Evolutionary conservation across 2,113 vertebrate genomes (phyloP), one percentile per base, ranked within the genome.

Genomic region (Tringa solitaria): DNA sequence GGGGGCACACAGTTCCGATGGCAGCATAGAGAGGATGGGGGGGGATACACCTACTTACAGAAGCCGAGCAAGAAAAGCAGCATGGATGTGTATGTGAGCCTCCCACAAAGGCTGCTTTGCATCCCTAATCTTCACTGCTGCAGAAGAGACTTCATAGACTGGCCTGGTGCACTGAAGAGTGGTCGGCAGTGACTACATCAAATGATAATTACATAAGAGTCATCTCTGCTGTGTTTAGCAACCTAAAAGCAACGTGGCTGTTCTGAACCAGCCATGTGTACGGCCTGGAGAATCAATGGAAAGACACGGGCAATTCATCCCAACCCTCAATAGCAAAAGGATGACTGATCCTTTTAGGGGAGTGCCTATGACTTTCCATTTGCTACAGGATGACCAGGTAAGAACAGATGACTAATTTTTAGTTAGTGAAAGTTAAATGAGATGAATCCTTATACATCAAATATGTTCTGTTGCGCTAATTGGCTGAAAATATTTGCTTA

Each of bases 1-100:
- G 12, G 43, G 51, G 33, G 9, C 37, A 75, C 14, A 10, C 0
- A 5, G 70, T 89, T 63, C 26, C 33, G 11, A 21, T 27, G 35
- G 3, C 26, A 60, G 4, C 14, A 16, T 48, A 21, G 30, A n/a
- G 35, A 9, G 30, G 21, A 1, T 0, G 17, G 7, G 1, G 11
- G 10, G 41, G 10, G 8, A 60, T 19, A 5, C 17, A 35, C 2
- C 11, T 61, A 1, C 14, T 74, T 26, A 8, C 5, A 35, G 33
- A 28, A 27, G 14, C 33, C 21, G 10, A 37, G 32, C 22, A 16
- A 70, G 50, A 46, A 33, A 0, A 45, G 10, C 3, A 33, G 8
- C 4, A 17, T 0, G 0, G 27, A 30, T 46, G 6, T 26, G 22
- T 39, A 46, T 77, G 9, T 39, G 21, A 84, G 18, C 18, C 35